Base-by-base conservation (phyloP, 2,888 invertebrate species). In the Melinaea marsaeus region DNA sequence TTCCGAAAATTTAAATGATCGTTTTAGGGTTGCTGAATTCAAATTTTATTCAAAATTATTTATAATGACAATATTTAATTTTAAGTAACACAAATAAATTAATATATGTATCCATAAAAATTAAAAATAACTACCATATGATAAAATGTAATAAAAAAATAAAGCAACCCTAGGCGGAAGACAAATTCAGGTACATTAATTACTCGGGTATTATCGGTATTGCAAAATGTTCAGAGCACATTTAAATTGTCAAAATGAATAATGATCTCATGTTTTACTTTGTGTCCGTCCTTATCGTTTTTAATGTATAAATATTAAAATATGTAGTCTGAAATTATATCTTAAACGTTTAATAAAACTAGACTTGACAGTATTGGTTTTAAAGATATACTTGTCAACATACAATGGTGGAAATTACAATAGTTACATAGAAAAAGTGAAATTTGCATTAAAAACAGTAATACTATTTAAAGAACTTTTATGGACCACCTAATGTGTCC, bases 241-340 rank as follows among this genome's bases (percentile, higher is more conserved):
- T 51, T 51, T 51, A 51, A 51, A 51, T 32, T 51, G 22, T 32
- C 51, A 51, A 22, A 51, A 51, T 22, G 22, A 51, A 51, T 6
- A 51, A 11, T 51, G 3, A 51, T 9, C 9, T 5, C 9, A 32
- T 6, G 9, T 0, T 32, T 32, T 32, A 6, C 22, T n/a, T 32
- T 32, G 22, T 1, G 22, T 22, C 22, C 22, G 22, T 22, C 22
- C 22, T 22, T 22, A 22, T 22, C 22, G 51, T 22, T 32, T 22
- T 32, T 2, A 6, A 32, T 22, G 7, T 32, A 2, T 32, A 13
- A 2, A 3, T 7, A 22, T n/a, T 7, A n/a, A 7, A 22, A 22
- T 22, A 13, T 48, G 13, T 48, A 13, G 13, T 13, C 22, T 48
- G 48, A n/a, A 48, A 22, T 22, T 6, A 48, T 48, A 22, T 35